phyloP scores from a whole-genome alignment of 1,140 invertebrate species.

The Trachymyrmex septentrionalis region DNA sequence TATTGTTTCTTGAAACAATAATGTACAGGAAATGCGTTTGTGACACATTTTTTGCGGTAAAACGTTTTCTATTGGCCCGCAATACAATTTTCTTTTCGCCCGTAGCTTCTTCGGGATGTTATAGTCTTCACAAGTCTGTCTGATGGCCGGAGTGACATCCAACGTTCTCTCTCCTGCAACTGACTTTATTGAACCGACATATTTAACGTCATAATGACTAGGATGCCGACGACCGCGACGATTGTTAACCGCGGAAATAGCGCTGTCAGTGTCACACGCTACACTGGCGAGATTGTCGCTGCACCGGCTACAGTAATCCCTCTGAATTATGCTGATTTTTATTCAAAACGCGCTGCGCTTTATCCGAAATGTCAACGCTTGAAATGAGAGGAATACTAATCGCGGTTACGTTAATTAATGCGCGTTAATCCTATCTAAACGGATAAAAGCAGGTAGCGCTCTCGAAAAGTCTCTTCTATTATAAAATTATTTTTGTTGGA shows the following conservation, averaged over 20 bases:
- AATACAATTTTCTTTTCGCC: not conserved
- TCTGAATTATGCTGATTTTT: slow-evolving; percentile 42
- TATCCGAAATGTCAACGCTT: slow-evolving; percentile 34
- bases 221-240: slow-evolving; percentile 45
- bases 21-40: not conserved
- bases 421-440: not conserved
- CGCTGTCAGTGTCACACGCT: slow-evolving; percentile 67
- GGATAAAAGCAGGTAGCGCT: too few relatives aligned
- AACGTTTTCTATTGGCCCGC: not conserved
- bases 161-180: not conserved
- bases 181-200: slow-evolving; percentile 58
- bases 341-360: slow-evolving; percentile 27
- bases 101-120: slow-evolving; percentile 1
- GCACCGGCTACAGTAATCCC: not conserved
- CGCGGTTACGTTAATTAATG: slow-evolving; percentile 37
- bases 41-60: not conserved
- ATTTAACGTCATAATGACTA: slow-evolving; percentile 62
- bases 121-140: slow-evolving; percentile 22
- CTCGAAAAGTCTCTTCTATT: not conserved
- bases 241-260: slow-evolving; percentile 70
- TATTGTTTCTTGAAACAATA: not conserved
- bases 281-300: slow-evolving; percentile 7
- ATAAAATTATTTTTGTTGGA: not conserved
- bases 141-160: slow-evolving; percentile 23
- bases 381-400: slow-evolving; percentile 23